Percentiles rank a stretch among this genome's conserved stretches.
Evolutionary conservation across 1,140 invertebrate species (phyloP).

Genomic region (Dermatophagoides farinae): DNA sequence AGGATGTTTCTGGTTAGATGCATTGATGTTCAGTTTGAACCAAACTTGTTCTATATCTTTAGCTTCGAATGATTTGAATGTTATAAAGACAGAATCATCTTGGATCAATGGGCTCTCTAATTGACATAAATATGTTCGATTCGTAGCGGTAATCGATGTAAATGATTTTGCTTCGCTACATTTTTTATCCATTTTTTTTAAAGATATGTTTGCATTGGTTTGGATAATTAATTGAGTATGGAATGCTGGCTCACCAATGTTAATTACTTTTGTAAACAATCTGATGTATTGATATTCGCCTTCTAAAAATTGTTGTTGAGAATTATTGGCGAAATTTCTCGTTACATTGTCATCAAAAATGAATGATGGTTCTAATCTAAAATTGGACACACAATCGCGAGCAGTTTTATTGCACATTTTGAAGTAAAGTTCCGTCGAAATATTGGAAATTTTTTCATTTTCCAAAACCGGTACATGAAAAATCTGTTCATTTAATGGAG

Average conservation of each 20-base stretch:
- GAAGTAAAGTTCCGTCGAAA: background rate
- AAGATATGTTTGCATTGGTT: background rate
- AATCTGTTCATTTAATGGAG: background rate
- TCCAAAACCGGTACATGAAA: background rate
- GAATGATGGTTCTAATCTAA: background rate
- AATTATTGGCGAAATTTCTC: background rate
- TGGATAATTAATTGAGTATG: background rate
- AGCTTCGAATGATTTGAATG: background rate
- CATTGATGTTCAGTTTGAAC: background rate
- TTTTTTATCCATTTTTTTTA: background rate
- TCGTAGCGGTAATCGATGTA: background rate
- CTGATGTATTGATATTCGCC: background rate
- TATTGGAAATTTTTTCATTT: background rate
- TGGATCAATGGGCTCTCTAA: background rate
- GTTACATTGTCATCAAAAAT: background rate
- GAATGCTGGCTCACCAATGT: slow-evolving; percentile 1
- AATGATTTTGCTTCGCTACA: background rate
- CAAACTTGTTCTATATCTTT: background rate
- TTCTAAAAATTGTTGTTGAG: background rate
- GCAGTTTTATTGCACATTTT: background rate
- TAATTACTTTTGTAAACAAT: background rate
- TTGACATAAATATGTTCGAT: background rate
- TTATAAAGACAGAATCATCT: background rate
- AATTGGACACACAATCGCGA: background rate
- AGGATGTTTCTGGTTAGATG: background rate